phyloP scores from a whole-genome alignment of 2,797 vertebrate genomes.

The Leucoraja ocellata region DNA sequence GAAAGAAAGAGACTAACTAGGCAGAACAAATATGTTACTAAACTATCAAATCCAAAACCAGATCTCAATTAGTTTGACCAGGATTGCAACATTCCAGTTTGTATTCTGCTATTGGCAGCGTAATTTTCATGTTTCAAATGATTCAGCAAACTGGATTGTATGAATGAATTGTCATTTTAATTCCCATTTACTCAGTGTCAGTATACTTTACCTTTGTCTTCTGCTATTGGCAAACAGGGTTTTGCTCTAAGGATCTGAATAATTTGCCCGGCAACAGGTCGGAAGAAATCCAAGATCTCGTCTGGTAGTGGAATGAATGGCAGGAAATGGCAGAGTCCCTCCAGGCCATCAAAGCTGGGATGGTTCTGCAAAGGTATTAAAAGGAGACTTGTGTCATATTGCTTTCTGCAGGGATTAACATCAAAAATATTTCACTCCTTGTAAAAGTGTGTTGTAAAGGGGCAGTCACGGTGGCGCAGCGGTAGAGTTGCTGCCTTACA shows the following conservation, averaged over 20 bases:
- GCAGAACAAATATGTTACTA: no score
- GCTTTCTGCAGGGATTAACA: no score
- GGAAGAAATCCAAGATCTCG: constrained; percentile 71
- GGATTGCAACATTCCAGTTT: background rate
- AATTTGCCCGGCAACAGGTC: constrained; percentile 66
- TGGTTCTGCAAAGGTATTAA: constrained; percentile 53
- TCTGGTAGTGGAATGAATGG: constrained; percentile 65
- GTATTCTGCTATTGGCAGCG: background rate
- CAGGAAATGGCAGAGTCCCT: constrained; percentile 62
- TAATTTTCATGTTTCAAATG: background rate
- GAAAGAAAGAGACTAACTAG: no score
- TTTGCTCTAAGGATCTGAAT: constrained; percentile 66
- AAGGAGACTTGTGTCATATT: background rate
- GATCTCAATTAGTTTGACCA: no score
- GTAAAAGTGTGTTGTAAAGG: no score
- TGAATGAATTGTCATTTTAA: background rate
- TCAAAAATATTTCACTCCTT: no score
- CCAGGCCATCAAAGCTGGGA: constrained; percentile 60
- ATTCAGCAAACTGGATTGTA: background rate
- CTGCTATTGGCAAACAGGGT: constrained; percentile 57
- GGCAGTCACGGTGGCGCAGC: no score
- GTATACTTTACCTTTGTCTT: constrained; percentile 39
- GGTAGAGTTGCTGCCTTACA: no score
- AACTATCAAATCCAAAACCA: background rate
- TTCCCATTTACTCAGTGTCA: background rate